Evolutionary conservation across 1,140 invertebrate species (phyloP).

Genomic region (Lepidurus arcticus): DNA sequence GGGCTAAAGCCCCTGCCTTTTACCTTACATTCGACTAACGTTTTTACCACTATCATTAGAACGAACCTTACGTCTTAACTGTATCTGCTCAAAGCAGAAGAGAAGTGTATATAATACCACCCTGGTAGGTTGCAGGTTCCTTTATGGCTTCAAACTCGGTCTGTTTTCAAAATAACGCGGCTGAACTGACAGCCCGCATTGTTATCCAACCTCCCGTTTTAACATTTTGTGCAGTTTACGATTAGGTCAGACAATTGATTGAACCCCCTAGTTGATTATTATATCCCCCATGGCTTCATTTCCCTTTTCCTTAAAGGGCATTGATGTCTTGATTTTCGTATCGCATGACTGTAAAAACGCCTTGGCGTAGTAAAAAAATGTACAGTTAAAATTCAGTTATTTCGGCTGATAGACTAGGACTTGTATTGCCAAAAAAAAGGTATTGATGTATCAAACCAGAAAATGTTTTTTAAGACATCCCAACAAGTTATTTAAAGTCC

Average conservation of each 20-base stretch:
- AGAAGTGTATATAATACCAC: neutral
- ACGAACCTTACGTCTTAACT: neutral
- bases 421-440: conserved; percentile 11
- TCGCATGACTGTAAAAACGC: neutral
- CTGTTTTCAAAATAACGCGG: neutral
- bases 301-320: neutral
- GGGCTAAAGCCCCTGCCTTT: neutral
- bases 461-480: neutral
- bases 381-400: neutral
- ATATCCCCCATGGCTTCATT: neutral
- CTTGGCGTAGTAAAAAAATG: neutral
- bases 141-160: neutral
- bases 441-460: neutral
- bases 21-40: neutral
- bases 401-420: conserved; percentile 14
- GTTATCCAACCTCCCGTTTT: neutral
- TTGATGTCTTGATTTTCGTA: neutral
- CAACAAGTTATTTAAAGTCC: neutral
- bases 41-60: conserved; percentile 1
- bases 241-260: neutral
- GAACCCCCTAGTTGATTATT: neutral
- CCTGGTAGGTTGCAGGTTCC: neutral
- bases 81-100: neutral
- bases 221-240: neutral
- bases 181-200: neutral